phyloP scores from a whole-genome alignment of 2,113 vertebrate species.

The Cisticola juncidis region DNA sequence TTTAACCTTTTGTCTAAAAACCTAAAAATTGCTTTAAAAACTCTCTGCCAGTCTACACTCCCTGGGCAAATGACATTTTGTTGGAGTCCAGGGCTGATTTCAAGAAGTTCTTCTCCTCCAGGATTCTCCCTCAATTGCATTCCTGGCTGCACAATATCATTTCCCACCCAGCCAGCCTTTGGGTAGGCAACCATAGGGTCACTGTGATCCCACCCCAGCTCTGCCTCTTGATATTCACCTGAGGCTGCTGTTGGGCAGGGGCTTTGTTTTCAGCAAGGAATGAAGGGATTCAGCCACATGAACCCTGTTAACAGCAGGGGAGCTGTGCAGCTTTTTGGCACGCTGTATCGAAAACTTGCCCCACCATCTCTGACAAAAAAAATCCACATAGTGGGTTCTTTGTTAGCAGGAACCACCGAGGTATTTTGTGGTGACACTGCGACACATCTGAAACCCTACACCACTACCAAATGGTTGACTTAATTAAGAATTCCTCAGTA shows the following conservation, averaged over 20 bases:
- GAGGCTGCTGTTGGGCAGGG: not conserved
- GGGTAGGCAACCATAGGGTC: accelerated
- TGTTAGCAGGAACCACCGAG: constrained; percentile 11
- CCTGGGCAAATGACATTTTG: not conserved
- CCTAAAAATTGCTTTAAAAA: not conserved
- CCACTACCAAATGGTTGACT: constrained; percentile 25
- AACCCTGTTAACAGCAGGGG: not conserved
- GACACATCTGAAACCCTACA: constrained; percentile 48
- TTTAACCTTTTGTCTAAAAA: not conserved
- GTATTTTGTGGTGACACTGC: constrained; percentile 24
- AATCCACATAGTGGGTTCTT: constrained; percentile 29
- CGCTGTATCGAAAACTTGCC: not conserved
- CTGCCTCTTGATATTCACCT: not conserved
- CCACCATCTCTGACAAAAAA: not conserved
- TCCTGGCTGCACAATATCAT: not conserved
- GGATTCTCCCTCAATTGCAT: not conserved
- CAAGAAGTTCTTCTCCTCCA: not conserved
- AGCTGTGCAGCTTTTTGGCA: not conserved
- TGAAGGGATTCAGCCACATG: not conserved
- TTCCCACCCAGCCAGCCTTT: not conserved
- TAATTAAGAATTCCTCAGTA: constrained; percentile 69
- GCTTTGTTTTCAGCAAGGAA: not conserved
- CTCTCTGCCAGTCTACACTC: not conserved
- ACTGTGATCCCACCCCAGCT: not conserved
- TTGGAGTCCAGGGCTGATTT: not conserved